phyloP scores from a whole-genome alignment of 2,888 invertebrate genomes.

The Ceraclea dissimilis region DNA sequence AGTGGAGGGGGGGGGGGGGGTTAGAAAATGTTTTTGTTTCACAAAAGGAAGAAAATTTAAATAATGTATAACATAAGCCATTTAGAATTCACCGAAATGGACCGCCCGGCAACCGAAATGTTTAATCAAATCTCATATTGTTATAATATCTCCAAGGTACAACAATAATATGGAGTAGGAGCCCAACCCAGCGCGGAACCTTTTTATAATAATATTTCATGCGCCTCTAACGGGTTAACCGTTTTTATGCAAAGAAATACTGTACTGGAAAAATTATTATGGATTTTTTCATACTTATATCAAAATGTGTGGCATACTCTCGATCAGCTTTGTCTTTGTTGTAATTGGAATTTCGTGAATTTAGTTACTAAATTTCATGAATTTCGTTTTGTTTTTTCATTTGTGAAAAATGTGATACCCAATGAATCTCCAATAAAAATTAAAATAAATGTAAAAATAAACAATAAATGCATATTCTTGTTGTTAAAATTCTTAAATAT shows the following conservation, averaged over 20 bases:
- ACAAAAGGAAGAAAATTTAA: constrained; percentile 20
- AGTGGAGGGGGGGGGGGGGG: neutral
- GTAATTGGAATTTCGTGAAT: too few species aligned
- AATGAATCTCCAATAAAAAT: too few species aligned
- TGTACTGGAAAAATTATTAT: too few species aligned
- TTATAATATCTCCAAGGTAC: constrained; percentile 15
- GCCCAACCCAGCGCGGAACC: neutral
- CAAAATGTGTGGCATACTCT: too few species aligned
- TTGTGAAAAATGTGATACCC: too few species aligned
- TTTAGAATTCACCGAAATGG: constrained; percentile 15
- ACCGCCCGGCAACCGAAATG: constrained; percentile 17
- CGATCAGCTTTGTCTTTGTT: too few species aligned
- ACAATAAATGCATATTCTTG: too few species aligned
- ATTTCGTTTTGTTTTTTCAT: too few species aligned
- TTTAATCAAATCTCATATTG: constrained; percentile 26
- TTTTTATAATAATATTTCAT: constrained; percentile 1
- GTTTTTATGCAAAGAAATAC: neutral
- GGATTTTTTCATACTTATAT: too few species aligned
- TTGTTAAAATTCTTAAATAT: too few species aligned
- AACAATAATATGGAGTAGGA: neutral
- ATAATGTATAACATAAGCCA: constrained; percentile 17
- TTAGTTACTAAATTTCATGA: too few species aligned
- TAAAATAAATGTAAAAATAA: too few species aligned
- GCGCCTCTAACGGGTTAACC: neutral
- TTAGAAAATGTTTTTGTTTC: neutral